Evolutionary conservation across 2,113 vertebrate genomes (phyloP).

Genomic region (Nasalis larvatus): DNA sequence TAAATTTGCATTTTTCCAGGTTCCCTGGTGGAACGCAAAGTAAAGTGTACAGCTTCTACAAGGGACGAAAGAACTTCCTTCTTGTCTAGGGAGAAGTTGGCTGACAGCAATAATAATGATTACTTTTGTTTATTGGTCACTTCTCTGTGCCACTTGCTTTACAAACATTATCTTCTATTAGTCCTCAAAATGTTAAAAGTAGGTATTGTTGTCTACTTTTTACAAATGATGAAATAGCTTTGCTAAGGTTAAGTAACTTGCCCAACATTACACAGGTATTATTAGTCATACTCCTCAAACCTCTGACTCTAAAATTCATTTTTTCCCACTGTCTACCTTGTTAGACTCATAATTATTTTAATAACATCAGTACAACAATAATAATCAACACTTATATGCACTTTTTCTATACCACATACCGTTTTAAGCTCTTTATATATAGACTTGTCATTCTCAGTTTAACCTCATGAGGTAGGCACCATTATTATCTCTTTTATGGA

Average conservation of each 20-base stretch:
- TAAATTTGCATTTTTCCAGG: background rate
- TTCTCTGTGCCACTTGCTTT: background rate
- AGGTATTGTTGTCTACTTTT: background rate
- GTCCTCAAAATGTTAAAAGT: background rate
- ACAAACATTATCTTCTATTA: background rate
- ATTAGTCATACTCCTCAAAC: background rate
- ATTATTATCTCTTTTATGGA: background rate
- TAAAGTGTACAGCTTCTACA: background rate
- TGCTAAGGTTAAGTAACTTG: background rate
- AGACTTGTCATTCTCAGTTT: conserved; percentile 16
- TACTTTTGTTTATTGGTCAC: background rate
- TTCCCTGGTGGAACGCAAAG: background rate
- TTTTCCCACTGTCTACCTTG: background rate
- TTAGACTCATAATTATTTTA: conserved; percentile 1
- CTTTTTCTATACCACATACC: background rate
- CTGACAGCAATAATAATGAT: background rate
- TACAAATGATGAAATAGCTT: background rate
- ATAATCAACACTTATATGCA: background rate
- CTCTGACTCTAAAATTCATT: background rate
- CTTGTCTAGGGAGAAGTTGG: background rate
- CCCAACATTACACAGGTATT: background rate
- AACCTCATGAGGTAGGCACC: background rate
- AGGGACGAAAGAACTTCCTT: background rate
- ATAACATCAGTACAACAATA: background rate
- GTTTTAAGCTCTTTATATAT: background rate